Evolutionary conservation across 2,888 invertebrate genomes (phyloP).

Genomic region (Crocallis elinguaria): DNA sequence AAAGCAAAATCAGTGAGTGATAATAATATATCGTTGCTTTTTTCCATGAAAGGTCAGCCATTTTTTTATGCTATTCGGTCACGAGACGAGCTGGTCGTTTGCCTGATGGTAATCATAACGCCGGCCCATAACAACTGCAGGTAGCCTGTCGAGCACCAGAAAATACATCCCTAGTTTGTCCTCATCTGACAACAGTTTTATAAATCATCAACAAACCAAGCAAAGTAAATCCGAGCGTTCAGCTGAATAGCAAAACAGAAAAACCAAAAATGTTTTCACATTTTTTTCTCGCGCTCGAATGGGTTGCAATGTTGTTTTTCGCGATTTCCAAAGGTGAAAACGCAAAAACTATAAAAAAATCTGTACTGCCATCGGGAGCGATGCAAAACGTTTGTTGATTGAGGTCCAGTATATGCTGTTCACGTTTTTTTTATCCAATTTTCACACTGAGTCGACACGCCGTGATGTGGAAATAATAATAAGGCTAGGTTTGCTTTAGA

Average conservation of each 20-base stretch:
- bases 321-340: constrained; percentile 4
- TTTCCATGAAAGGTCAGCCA: too few species aligned
- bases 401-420: constrained; percentile 4
- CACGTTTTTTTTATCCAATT: constrained; percentile 1
- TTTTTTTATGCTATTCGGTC: too few species aligned
- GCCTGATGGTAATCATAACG: too few species aligned
- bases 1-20: too few species aligned
- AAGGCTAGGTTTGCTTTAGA: not conserved
- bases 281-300: constrained; percentile 11
- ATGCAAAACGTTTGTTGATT: constrained; percentile 6
- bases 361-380: not conserved
- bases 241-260: not conserved
- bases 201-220: not conserved
- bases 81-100: too few species aligned
- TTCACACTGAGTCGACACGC: constrained; percentile 5
- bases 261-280: not conserved
- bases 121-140: too few species aligned
- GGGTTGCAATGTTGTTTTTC: constrained; percentile 16
- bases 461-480: not conserved
- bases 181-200: not conserved
- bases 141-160: too few species aligned
- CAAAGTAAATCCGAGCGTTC: not conserved
- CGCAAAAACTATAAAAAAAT: not conserved
- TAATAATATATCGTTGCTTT: too few species aligned
- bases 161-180: too few species aligned